Conservation (phyloP, 2,797 vertebrate genomes). For the Gila robusta region DNA sequence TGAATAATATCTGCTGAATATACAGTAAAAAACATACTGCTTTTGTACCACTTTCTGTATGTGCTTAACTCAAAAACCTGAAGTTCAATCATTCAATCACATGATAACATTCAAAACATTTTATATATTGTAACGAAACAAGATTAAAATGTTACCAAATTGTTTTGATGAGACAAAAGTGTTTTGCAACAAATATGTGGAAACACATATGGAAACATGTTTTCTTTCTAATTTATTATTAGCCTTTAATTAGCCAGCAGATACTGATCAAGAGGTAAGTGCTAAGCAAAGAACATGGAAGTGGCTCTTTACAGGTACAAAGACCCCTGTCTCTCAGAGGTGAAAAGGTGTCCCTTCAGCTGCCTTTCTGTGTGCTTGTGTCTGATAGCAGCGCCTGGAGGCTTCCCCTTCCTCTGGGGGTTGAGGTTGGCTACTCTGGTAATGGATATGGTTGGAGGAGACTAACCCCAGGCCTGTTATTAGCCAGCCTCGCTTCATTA, state of each 20-base stretch:
- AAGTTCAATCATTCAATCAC: background rate
- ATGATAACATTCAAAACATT: background rate
- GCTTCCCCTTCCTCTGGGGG: conserved; percentile 62
- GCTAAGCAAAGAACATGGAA: background rate
- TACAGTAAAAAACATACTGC: background rate
- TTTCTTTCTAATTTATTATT: background rate
- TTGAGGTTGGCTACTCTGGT: conserved; percentile 65
- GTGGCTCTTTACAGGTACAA: conserved; percentile 34
- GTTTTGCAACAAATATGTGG: background rate
- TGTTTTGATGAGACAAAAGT: background rate
- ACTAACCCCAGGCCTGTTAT: conserved; percentile 83
- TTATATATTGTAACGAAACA: background rate
- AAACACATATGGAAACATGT: background rate
- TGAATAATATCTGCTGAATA: background rate
- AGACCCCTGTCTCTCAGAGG: conserved; percentile 46
- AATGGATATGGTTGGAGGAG: conserved; percentile 79
- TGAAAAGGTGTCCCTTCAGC: conserved; percentile 49
- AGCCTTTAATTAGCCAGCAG: conserved; percentile 25
- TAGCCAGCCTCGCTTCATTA: conserved; percentile 76
- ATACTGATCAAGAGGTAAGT: conserved; percentile 20
- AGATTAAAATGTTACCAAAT: background rate
- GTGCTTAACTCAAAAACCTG: background rate
- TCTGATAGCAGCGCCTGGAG: conserved; percentile 73
- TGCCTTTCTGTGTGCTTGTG: conserved; percentile 63
- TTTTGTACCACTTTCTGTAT: background rate